Percentiles rank a stretch among this genome's conserved stretches.
These are phyloP conservation scores for Raphicerus campestris DNA, from an alignment of 2,113 vertebrate genomes.

Conservation along the genomic window DNA sequence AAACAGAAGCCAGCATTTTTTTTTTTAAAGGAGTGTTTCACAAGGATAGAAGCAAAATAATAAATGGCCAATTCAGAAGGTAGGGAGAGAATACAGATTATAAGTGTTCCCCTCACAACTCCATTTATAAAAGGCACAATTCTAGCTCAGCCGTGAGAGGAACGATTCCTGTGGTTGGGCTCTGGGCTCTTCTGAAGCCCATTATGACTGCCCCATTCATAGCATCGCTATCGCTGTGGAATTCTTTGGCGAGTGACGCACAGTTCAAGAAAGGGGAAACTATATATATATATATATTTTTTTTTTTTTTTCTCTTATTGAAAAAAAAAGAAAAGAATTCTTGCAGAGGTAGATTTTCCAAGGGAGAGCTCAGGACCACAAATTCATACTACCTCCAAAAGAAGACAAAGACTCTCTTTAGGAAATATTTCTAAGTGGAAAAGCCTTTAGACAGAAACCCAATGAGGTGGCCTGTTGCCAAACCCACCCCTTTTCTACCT, in stretches of 20 bases:
- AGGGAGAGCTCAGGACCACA: constrained; percentile 37
- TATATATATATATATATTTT: not conserved
- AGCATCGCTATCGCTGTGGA: constrained; percentile 26
- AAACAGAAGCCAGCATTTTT: constrained; percentile 1
- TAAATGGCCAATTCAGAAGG: constrained; percentile 16
- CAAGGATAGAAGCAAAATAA: not conserved
- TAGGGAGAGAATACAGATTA: not conserved
- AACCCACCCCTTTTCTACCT: not conserved
- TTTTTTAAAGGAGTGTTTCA: not conserved
- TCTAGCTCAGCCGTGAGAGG: not conserved
- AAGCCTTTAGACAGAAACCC: constrained; percentile 41
- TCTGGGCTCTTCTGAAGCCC: not conserved
- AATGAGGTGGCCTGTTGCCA: not conserved
- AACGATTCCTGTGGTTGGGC: constrained; percentile 35
- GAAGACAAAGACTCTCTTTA: constrained; percentile 51
- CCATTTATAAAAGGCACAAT: not conserved
- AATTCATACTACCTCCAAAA: constrained; percentile 21
- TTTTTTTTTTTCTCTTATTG: not conserved
- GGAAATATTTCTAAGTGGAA: constrained; percentile 40
- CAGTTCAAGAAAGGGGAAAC: constrained; percentile 21
- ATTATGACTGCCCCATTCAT: constrained; percentile 45
- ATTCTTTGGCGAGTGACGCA: constrained; percentile 52
- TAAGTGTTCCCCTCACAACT: not conserved
- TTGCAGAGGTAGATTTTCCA: constrained; percentile 62
- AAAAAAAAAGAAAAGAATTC: constrained; percentile 2